Percentiles rank a stretch among this genome's conserved stretches.
Evolutionary conservation across 2,113 vertebrate genomes (phyloP).

Genomic region (Protobothrops mucrosquamatus): DNA sequence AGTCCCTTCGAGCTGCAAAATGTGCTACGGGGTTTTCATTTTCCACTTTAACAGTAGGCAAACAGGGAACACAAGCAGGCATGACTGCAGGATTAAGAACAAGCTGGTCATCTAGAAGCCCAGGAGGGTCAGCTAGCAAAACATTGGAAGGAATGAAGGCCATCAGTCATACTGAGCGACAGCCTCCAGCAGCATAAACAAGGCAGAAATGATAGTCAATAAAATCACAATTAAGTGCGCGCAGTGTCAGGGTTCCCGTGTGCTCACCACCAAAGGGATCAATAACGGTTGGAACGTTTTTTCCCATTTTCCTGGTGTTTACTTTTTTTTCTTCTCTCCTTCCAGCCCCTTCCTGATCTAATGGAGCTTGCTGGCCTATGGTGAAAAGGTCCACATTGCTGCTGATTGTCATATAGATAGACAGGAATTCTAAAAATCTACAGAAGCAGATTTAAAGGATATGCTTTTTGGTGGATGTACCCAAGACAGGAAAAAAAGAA

Average conservation of each 20-base stretch:
- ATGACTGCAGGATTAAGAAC: not conserved
- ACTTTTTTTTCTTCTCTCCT: not conserved
- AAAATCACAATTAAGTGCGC: conserved; percentile 68
- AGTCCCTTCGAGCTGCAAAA: conserved; percentile 6
- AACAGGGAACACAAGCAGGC: not conserved
- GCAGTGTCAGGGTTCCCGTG: conserved; percentile 54
- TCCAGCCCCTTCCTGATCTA: conserved; percentile 34
- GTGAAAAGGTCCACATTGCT: conserved; percentile 32
- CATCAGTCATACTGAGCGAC: conserved; percentile 60
- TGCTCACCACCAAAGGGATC: conserved; percentile 63
- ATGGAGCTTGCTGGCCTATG: conserved; percentile 37
- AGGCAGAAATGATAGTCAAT: conserved; percentile 70
- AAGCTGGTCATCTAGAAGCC: conserved; percentile 17
- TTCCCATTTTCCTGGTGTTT: conserved; percentile 42
- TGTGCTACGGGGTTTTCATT: conserved; percentile 17
- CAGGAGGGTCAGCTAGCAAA: conserved; percentile 39
- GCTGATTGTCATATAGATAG: not conserved
- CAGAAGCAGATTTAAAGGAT: not conserved
- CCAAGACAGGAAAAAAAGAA: not conserved
- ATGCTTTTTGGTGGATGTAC: not conserved
- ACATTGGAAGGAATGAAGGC: conserved; percentile 55
- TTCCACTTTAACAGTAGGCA: not conserved
- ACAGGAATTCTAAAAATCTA: conserved; percentile 20
- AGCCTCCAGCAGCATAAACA: conserved; percentile 65
- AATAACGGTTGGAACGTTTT: conserved; percentile 62